Evolutionary conservation across 2,113 vertebrate species (phyloP), one percentile per base, ranked within the genome.

Genomic region (Melanotaenia duboulayi): DNA sequence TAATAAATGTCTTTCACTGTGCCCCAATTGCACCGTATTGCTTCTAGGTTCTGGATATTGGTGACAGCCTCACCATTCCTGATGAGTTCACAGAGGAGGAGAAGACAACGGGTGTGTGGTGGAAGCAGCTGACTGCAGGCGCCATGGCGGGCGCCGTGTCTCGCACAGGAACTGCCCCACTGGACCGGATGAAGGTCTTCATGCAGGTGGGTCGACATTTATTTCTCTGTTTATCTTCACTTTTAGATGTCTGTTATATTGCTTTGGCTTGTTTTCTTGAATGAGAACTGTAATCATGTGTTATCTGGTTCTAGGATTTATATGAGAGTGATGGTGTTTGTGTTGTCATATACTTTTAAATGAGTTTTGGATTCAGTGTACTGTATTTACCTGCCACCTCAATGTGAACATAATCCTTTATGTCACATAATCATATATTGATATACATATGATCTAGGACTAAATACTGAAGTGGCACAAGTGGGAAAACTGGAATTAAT

Each of bases 41-140:
- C 58, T 63, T 71, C 4, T 84, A 99, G 98, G 97, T 97, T 17
- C 90, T 99, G 93, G 98, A 99, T 88, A 98, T 99, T 25, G 98
- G 98, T 4, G 97, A 99, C 69, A 98, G 98, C 70, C 91, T 99
- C 56, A 89, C 96, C 54, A 96, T 99, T 78, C 98, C 98, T 13
- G 98, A 99, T 87, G 98, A 99, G 80, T 99, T 99, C 90, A 99
- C 98, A 0, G 97, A 99, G 74, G 96, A 99, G 62, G 98, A 99
- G 87, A 99, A 96, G 19, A 96, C 92, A 3, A 95, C 95, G 0
- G 97, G 97, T 0, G 76, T 97, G 75, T 99, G 98, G 98, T 99
- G 96, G 96, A 96, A 82, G 78, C 97, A 99, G 93, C 95, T 99
- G 23, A 35, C 92, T 54, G 94, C 98, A 0, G 98, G 98, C 19